Conservation (phyloP, 2,113 vertebrate genomes). For the Trichomycterus rosablanca region DNA sequence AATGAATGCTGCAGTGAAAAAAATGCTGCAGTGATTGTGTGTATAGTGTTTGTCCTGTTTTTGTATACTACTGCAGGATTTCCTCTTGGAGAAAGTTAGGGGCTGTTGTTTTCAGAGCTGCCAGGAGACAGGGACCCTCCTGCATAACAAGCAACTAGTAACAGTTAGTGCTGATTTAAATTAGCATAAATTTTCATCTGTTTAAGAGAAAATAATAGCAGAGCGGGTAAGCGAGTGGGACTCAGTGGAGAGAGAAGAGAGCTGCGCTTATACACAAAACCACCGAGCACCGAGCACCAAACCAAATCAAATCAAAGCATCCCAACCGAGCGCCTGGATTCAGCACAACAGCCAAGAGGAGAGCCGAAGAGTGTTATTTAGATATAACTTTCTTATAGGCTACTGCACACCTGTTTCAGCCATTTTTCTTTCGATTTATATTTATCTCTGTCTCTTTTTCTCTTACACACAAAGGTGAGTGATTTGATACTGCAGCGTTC, state of each 20-base stretch:
- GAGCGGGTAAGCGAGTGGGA: constrained; percentile 6
- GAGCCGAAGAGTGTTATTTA: neutral
- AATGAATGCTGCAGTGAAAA: too few relatives aligned
- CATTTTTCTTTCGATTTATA: constrained; percentile 36
- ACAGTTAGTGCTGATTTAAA: constrained; percentile 95
- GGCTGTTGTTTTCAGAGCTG: constrained; percentile 75
- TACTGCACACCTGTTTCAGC: constrained; percentile 13
- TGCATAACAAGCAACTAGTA: constrained; percentile 84
- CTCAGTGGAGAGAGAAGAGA: constrained; percentile 11
- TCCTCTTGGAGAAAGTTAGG: constrained; percentile 68
- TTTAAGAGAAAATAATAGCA: constrained; percentile 93
- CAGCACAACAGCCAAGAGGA: constrained; percentile 15
- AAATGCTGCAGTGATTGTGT: too few relatives aligned
- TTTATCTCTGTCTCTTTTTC: constrained; percentile 33
- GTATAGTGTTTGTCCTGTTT: constrained; percentile 19
- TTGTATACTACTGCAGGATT: constrained; percentile 17
- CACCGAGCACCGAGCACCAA: neutral
- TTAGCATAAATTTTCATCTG: constrained; percentile 97
- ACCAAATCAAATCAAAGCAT: neutral
- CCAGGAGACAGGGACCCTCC: constrained; percentile 62
- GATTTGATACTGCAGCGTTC: constrained; percentile 7
- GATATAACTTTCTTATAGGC: too few relatives aligned
- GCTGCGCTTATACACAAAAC: constrained; percentile 3
- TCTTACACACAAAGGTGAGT: constrained; percentile 19
- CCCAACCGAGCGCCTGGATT: constrained; percentile 5